Conservation (phyloP, 2,113 vertebrate species). For the Callionymus lyra region DNA sequence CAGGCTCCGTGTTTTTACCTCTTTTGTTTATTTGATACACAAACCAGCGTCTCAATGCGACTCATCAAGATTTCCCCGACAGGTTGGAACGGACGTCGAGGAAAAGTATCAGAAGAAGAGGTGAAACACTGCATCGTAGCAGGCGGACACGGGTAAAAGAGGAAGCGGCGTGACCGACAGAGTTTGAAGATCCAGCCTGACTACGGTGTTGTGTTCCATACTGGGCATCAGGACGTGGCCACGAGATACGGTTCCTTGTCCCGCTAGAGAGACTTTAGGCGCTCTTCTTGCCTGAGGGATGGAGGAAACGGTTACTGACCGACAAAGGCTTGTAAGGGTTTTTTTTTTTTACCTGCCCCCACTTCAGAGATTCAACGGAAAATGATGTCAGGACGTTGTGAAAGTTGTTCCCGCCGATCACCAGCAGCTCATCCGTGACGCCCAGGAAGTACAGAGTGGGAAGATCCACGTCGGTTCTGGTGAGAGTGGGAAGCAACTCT, state of each 20-base stretch:
- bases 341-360: slow-evolving; percentile 43
- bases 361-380: slow-evolving; percentile 46
- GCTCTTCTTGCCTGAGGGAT: slow-evolving; percentile 22
- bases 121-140: slow-evolving; percentile 64
- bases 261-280: slow-evolving; percentile 56
- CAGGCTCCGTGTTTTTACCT: too few relatives aligned
- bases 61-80: too few relatives aligned
- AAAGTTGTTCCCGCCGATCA: slow-evolving; percentile 66
- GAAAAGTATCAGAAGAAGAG: slow-evolving; percentile 51
- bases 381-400: slow-evolving; percentile 64
- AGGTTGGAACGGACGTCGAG: not conserved
- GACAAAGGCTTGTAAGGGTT: too few relatives aligned
- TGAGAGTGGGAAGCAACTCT: slow-evolving; percentile 68
- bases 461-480: slow-evolving; percentile 54
- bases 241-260: slow-evolving; percentile 57
- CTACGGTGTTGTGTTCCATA: slow-evolving; percentile 44
- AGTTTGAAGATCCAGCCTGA: slow-evolving; percentile 45
- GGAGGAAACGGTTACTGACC: not conserved
- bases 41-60: too few relatives aligned
- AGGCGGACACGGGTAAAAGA: slow-evolving; percentile 50
- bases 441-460: slow-evolving; percentile 68
- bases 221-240: slow-evolving; percentile 56
- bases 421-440: slow-evolving; percentile 54
- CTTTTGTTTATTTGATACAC: too few relatives aligned
- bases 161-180: slow-evolving; percentile 44